Base-by-base conservation (phyloP, 2,797 vertebrate genomes). In the Microctenopoma lineatum region DNA sequence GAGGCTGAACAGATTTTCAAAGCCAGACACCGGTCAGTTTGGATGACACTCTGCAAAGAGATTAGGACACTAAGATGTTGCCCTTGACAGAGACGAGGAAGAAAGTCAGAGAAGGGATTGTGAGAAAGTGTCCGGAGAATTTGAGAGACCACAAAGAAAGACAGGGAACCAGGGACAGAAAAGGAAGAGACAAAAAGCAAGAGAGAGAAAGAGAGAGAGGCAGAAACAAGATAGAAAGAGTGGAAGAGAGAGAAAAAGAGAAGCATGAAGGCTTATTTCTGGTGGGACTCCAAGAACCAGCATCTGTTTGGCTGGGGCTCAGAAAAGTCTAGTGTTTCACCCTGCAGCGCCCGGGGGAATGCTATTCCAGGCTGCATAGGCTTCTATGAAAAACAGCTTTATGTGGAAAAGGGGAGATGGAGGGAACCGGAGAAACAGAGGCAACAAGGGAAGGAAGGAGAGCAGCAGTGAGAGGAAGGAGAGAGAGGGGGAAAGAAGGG, bases 341-440 rank as follows among this genome's bases (percentile, higher is more conserved):
- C 90, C 91, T 89, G 87, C 85, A 90, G 87, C 77, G 90, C 91
- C 92, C 92, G 90, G 84, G 90, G 93, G 92, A 93, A 92, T 91
- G 91, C 91, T 94, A 94, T 93, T 94, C 93, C 92, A 93, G 92
- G 92, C 92, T 92, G 87, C 89, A 92, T 80, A 81, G 86, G 85
- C 88, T 92, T 93, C 93, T 93, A 94, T 94, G 93, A 94, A 94
- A 94, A 95, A 94, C 94, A 95, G 93, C 93, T 94, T 95, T 93
- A 93, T 94, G 93, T 94, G 93, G 92, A 94, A 94, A 94, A 91
- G 89, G 83, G 89, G 86, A 90, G 87, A 90, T 85, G 83, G 89
- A 90, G 86, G 89, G 88, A 92, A 88, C 79, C 69, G 79, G 84
- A 79, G 86, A 86, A 89, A 81, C 81, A 84, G 75, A 88, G 86